Evolutionary conservation across 2,113 vertebrate species (phyloP), one percentile per base, ranked within the genome.

Genomic region (Seriola dumerili): DNA sequence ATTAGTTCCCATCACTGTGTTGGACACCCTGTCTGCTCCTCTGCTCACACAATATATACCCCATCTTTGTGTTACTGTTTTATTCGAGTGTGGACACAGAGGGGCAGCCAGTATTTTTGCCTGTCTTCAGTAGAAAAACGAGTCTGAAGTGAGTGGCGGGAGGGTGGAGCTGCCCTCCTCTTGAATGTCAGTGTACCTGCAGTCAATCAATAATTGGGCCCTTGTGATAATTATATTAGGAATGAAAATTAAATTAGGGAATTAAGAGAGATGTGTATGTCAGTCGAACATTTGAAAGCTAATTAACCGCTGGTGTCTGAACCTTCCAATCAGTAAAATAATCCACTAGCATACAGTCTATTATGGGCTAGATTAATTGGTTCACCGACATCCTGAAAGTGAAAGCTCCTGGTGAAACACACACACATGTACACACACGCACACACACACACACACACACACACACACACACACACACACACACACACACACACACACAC

Each of bases 351-450:
- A 91, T 89, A 85, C 82, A 80, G 85, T 90, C 89, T 87, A 86
- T 93, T 92, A 94, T 64, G 71, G 75, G 78, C 75, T 63, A 73
- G 86, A 95, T 93, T 94, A 94, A 94, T 95, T 94, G 86, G 81
- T 91, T 89, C 85, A 52, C 78, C 29, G 68, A 73, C 59, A 29
- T 92, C 85, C 88, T 66, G 66, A 85, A 83, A 81, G 72, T 70
- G 50, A 90, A 81, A 81, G 88, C 70, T 78, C 74, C 62, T 57
- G 59, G 75, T 78, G 50, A 81, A 80, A 81, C 62, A 34, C 78
- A 71, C 46, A n/a, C 46, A 16, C 59, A 34, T 5, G 13, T n/a
- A 42, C 32, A 46, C 52, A 77, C 55, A 2, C n/a, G 52, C 40
- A 46, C 44, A 48, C 54, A 81, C 46, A 2, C n/a, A 46, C 50